Base-by-base conservation (phyloP, 2,888 invertebrate genomes). In the Phymatocera aterrima region DNA sequence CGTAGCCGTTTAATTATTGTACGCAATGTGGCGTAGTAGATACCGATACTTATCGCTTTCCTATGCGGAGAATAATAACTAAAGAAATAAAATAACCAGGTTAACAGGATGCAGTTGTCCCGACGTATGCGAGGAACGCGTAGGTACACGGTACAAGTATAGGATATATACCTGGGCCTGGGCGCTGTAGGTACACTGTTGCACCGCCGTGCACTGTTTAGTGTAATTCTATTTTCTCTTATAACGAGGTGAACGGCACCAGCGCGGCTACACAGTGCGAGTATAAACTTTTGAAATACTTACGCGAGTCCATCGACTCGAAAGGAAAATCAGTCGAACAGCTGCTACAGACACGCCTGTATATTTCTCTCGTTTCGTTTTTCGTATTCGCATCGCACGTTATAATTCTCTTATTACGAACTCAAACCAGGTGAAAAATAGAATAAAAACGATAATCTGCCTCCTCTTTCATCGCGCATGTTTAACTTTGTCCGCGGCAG, bases 1-100 rank as follows among this genome's bases (percentile, higher is more conserved):
- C 31, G 48, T 21, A 34, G 72, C 48, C 72, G 51, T 72, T 72
- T 72, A 72, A 72, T 72, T 72, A 72, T 72, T 51, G 48, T 54
- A 43, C 48, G 72, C 72, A 72, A 72, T 72, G 51, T 34, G 31
- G 34, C 51, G 72, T 46, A 68, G 68, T 37, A 51, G 48, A 72
- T 51, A 72, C 72, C 31, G 72, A 72, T 72, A 51, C 31, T 54
- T 72, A 72, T 72, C 72, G 72, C 72, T 54, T 72, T 48, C 72
- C 48, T 72, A 72, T 31, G 51, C 72, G 72, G 18, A 72, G 48
- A 68, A 68, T 46, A 68, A 68, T 64, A 68, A 68, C 28, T 28
- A 43, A 68, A 43, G 43, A 68, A 68, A 28, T 68, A 46, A 43
- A 68, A 43, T 40, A 68, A 68, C 46, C 31, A 68, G 40, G 68